Evolutionary conservation across 2,797 vertebrate species (phyloP), one percentile per base, ranked within the genome.

Genomic region (Siniperca scherzeri): DNA sequence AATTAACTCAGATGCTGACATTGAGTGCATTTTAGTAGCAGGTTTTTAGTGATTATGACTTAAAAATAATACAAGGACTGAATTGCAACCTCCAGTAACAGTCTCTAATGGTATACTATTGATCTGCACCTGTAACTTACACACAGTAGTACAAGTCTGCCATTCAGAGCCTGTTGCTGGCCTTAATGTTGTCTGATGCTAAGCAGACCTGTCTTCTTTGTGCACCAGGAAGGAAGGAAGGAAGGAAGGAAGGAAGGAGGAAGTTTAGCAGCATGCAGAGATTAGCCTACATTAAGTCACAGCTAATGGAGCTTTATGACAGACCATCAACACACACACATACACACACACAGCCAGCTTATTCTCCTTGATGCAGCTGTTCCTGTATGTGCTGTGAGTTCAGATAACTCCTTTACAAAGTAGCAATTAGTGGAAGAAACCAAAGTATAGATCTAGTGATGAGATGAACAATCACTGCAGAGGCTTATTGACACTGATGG

Each of bases 281-380:
- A 89, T 89, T 86, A 87, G 44, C 75, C 83, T 65, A 88, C 80
- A 90, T 89, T 80, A 88, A 85, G 75, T 82, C 79, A 74, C 64
- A 86, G 74, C 83, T 90, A 88, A 88, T 83, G 81, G 81, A 90
- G 74, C 77, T 89, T 82, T 88, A 87, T 90, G 88, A 87, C 83
- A 79, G 53, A 80, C 55, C 76, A 85, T 85, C 81, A 77, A 61
- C 56, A 48, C 61, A 77, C 83, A 66, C 48, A n/a, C 59, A 65
- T n/a, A 42, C 13, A 44, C 40, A 73, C 48, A 77, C 74, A 27
- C 36, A 33, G 66, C 5, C 52, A 65, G 64, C 70, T 78, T 79
- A 68, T 88, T 76, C 75, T 72, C 50, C 70, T 52, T 59, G 53
- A 27, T 80, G 78, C 69, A 88, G 65, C 33, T 12, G 44, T 66